Evolutionary conservation across 64 coral and sea anemone genomes (phyloP).

Genomic region (Pocillopora verrucosa): DNA sequence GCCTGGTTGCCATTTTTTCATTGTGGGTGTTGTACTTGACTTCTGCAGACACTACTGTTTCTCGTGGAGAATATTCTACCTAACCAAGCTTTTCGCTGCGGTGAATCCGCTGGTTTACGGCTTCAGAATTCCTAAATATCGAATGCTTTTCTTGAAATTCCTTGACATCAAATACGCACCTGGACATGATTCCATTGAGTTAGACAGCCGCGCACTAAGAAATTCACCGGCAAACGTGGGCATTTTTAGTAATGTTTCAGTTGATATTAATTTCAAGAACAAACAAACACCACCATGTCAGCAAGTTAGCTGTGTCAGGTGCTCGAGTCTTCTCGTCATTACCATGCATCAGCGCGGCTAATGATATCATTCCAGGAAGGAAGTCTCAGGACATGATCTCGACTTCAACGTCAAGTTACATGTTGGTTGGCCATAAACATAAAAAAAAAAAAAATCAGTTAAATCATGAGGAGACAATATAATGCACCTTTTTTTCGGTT

Average conservation of each 20-base stretch:
- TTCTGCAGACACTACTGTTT: constrained; percentile 28
- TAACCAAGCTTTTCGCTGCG: constrained; percentile 46
- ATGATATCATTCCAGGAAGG: neutral
- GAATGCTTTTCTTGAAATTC: neutral
- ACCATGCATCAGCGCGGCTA: neutral
- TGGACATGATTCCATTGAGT: neutral
- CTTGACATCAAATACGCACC: neutral
- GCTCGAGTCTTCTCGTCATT: neutral
- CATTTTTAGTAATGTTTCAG: neutral
- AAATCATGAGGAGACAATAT: no score
- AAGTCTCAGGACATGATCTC: neutral
- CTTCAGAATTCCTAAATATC: constrained; percentile 56
- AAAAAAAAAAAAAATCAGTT: no score
- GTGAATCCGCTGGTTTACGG: constrained; percentile 59
- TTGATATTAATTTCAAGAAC: neutral
- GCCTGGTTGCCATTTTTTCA: constrained; percentile 62
- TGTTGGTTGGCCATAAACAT: no score
- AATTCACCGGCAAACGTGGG: neutral
- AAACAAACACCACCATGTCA: neutral
- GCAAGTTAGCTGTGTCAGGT: neutral
- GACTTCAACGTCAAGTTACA: no score
- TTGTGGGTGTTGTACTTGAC: constrained; percentile 14
- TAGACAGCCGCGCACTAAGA: neutral
- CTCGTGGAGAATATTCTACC: constrained; percentile 51
- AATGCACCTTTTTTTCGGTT: no score